These are phyloP conservation scores for Lordiphosa collinella DNA, from an alignment of 1,140 invertebrate species.

Conservation along the genomic window DNA sequence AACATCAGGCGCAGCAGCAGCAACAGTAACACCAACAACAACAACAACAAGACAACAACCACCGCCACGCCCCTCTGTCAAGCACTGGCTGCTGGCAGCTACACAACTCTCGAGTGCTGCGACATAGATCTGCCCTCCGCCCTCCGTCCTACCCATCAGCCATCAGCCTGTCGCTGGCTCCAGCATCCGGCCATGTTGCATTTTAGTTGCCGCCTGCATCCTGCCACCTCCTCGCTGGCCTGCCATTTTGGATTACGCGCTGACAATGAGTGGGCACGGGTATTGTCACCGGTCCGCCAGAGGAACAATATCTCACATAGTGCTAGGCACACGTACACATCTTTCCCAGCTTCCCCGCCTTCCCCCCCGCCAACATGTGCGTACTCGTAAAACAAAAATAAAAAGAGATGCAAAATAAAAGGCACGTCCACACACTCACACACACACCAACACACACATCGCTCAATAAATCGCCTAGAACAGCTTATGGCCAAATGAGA, in stretches of 20 bases:
- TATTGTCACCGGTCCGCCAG: conserved; percentile 2
- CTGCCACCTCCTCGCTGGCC: neutral
- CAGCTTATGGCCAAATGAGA: conserved; percentile 13
- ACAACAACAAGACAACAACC: neutral
- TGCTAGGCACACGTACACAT: neutral
- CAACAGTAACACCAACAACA: conserved; percentile 7
- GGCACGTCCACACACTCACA: conserved; percentile 3
- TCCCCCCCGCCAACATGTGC: neutral
- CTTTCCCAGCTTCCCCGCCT: too few relatives aligned
- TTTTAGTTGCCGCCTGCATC: conserved; percentile 7
- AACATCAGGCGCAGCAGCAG: conserved; percentile 18
- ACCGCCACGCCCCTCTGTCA: conserved; percentile 5
- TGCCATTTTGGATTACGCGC: conserved; percentile 11
- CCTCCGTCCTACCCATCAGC: neutral
- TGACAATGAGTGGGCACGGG: conserved; percentile 10
- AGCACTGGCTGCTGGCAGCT: conserved; percentile 12
- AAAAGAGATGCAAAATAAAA: conserved; percentile 6
- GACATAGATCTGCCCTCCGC: conserved; percentile 6
- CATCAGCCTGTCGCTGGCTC: neutral
- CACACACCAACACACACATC: conserved; percentile 2
- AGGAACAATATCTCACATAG: conserved; percentile 10
- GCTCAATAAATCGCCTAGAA: conserved; percentile 12
- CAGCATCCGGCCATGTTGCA: conserved; percentile 9
- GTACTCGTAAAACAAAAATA: neutral
- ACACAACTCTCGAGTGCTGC: conserved; percentile 4